Conservation (phyloP, 2,888 invertebrate species). For the Sceliomorpha sp. region DNA sequence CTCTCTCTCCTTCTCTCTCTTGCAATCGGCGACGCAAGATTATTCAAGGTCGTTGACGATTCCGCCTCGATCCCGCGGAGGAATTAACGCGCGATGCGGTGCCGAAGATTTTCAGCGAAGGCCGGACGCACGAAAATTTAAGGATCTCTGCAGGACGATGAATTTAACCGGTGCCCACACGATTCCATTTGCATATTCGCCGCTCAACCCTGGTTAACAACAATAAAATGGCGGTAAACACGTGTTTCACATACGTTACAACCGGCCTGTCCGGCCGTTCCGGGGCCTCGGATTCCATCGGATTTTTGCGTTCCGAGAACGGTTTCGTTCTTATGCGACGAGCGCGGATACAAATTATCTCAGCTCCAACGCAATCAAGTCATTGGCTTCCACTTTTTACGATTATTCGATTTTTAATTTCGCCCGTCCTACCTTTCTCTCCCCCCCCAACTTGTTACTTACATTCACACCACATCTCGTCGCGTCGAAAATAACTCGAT, state of each 20-base stretch:
- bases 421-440: constrained; percentile 19
- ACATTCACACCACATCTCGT: constrained; percentile 8
- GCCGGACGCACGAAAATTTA: constrained; percentile 25
- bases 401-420: constrained; percentile 42
- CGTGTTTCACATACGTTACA: constrained; percentile 56
- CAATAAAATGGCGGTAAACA: constrained; percentile 58
- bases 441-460: background rate
- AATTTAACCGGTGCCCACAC: constrained; percentile 38
- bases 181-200: constrained; percentile 53
- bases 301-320: constrained; percentile 43
- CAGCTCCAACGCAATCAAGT: constrained; percentile 49
- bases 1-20: no score
- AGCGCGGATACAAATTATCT: constrained; percentile 49
- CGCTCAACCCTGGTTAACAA: constrained; percentile 53
- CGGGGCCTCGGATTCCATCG: constrained; percentile 33
- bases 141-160: constrained; percentile 18
- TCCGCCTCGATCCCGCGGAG: no score
- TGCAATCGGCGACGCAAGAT: no score
- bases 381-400: constrained; percentile 47
- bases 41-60: no score
- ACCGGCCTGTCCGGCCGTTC: constrained; percentile 35
- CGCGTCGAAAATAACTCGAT: constrained; percentile 5
- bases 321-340: constrained; percentile 38
- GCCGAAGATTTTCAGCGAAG: constrained; percentile 19
- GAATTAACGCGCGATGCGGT: no score